phyloP scores from a whole-genome alignment of 2,888 invertebrate species.

The Conus canariensis region DNA sequence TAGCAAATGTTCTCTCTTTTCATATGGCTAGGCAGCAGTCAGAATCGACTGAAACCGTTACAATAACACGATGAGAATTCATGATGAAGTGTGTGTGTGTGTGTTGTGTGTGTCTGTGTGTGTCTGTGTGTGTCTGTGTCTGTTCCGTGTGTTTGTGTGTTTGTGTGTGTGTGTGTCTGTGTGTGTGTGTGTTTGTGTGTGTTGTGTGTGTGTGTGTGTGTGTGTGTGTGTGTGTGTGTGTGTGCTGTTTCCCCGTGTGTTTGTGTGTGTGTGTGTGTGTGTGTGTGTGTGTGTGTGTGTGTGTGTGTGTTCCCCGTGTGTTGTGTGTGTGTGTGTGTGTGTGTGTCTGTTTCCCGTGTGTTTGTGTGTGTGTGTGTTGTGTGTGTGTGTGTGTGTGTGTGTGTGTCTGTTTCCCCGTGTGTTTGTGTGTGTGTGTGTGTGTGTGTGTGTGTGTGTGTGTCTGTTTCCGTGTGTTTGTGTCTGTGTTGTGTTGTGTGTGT shows the following conservation, averaged over 20 bases:
- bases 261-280: too few relatives aligned
- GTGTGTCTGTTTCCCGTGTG: not conserved
- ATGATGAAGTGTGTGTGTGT: too few relatives aligned
- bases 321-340: constrained; percentile 5
- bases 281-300: not conserved
- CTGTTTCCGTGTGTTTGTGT: not conserved
- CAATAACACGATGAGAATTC: too few relatives aligned
- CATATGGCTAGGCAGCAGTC: too few relatives aligned
- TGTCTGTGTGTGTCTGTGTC: not conserved
- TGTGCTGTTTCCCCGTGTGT: not conserved
- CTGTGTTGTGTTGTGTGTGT: too few relatives aligned
- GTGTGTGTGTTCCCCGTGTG: not conserved
- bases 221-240: too few relatives aligned
- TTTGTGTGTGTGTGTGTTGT: not conserved
- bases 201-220: too few relatives aligned
- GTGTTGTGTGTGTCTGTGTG: too few relatives aligned
- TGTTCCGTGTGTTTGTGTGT: not conserved
- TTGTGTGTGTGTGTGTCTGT: not conserved
- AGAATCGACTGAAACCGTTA: too few relatives aligned
- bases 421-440: not conserved
- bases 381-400: not conserved
- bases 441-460: not conserved
- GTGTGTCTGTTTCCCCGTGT: not conserved
- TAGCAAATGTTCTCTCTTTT: not conserved
- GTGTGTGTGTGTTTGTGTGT: too few relatives aligned